Percentiles rank a stretch among this genome's conserved stretches.
These are phyloP conservation scores for western clawed frog (Xenopus tropicalis) DNA, from an alignment of 2,113 vertebrate species.

Conservation along the genomic window UCB_Xtro_10.0 CM004446.2:2800501-2801000, in stretches of 20 bases:
- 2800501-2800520: conserved; percentile 42
- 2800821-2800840: conserved; percentile 50
- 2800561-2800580: conserved; percentile 55
- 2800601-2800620: conserved; percentile 51
- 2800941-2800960: conserved; percentile 38
- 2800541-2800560: too few relatives aligned
- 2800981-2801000: conserved; percentile 64
- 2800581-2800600: conserved; percentile 25
- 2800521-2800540: conserved; percentile 47
- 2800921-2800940: conserved; percentile 22
- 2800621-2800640: too few relatives aligned
- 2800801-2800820: conserved; percentile 42
- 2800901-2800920: conserved; percentile 33
- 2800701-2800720: conserved; percentile 54
- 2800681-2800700: conserved; percentile 49
- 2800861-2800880: conserved; percentile 46
- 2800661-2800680: conserved; percentile 45
- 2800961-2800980: conserved; percentile 51
- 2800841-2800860: conserved; percentile 42
- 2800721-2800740: too few relatives aligned
- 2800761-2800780: conserved; percentile 52
- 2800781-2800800: conserved; percentile 55
- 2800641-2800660: conserved; percentile 56
- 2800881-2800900: conserved; percentile 44
- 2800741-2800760: conserved; percentile 47